A percentile compares a stretch with the other conserved stretches of the same genome.
Conservation (phyloP, 2,113 vertebrate genomes). For the Dendropsophus ebraccatus region DNA sequence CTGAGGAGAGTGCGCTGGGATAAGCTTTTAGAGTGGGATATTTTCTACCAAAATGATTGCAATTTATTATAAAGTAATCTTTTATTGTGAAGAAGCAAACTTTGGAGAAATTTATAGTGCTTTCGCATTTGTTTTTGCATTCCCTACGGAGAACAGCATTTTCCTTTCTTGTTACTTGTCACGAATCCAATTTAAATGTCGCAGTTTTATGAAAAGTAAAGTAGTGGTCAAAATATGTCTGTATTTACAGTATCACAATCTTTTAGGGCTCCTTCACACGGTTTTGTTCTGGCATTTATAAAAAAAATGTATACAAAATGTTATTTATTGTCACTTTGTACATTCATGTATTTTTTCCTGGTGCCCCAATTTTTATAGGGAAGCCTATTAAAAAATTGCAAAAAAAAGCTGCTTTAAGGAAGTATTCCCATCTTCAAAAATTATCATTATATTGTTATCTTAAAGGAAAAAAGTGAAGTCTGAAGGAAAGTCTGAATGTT, state of each 20-base stretch:
- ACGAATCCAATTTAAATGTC: not conserved
- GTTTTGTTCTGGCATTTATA: too few relatives aligned
- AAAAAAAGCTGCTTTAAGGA: too few relatives aligned
- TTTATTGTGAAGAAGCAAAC: constrained; percentile 5
- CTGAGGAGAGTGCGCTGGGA: not conserved
- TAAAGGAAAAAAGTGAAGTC: too few relatives aligned
- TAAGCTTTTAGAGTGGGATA: not conserved
- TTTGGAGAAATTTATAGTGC: not conserved
- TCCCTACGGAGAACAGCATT: constrained; percentile 13
- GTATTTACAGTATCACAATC: not conserved
- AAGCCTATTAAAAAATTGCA: too few relatives aligned
- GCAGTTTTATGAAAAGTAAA: not conserved
- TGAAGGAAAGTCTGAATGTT: too few relatives aligned
- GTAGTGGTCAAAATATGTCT: not conserved
- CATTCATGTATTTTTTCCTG: too few relatives aligned
- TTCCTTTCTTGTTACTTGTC: not conserved
- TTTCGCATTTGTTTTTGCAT: constrained; percentile 2
- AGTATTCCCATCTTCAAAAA: too few relatives aligned
- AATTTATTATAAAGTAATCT: constrained; percentile 16
- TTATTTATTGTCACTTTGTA: not conserved
- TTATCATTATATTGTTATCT: too few relatives aligned
- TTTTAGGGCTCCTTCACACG: not conserved
- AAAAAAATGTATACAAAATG: too few relatives aligned
- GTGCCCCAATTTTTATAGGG: too few relatives aligned
- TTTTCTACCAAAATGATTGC: not conserved